Conservation (phyloP, 2,113 vertebrate species). For the Candoia aspera region DNA sequence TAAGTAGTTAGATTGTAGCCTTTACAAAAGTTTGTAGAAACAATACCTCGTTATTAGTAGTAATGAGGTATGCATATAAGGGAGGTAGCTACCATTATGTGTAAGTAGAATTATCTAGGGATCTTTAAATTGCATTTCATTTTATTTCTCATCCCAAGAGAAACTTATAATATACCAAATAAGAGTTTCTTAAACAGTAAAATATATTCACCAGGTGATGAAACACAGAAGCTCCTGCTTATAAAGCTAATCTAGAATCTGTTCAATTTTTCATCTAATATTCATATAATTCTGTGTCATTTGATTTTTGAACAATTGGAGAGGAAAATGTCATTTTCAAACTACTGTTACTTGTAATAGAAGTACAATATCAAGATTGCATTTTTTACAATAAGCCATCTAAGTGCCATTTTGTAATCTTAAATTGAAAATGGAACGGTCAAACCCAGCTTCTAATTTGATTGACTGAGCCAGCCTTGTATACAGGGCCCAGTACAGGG, state of each 20-base stretch:
- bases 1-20: background rate
- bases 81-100: background rate
- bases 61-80: background rate
- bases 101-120: background rate
- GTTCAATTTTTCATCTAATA: background rate
- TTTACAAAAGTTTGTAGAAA: background rate
- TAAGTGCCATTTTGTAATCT: background rate
- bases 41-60: background rate
- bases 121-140: conserved; percentile 38
- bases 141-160: conserved; percentile 42
- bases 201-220: conserved; percentile 27
- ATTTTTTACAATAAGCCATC: background rate
- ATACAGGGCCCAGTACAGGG: background rate
- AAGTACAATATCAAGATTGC: background rate
- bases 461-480: too few relatives aligned
- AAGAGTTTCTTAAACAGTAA: conserved; percentile 55
- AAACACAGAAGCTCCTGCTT: background rate
- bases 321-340: background rate
- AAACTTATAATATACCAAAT: conserved; percentile 57
- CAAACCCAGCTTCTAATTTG: background rate
- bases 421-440: background rate
- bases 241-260: background rate
- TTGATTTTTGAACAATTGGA: background rate
- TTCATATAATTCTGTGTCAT: background rate
- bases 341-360: background rate